Conservation (phyloP, 2,797 vertebrate genomes). For the Molossus molossus region DNA sequence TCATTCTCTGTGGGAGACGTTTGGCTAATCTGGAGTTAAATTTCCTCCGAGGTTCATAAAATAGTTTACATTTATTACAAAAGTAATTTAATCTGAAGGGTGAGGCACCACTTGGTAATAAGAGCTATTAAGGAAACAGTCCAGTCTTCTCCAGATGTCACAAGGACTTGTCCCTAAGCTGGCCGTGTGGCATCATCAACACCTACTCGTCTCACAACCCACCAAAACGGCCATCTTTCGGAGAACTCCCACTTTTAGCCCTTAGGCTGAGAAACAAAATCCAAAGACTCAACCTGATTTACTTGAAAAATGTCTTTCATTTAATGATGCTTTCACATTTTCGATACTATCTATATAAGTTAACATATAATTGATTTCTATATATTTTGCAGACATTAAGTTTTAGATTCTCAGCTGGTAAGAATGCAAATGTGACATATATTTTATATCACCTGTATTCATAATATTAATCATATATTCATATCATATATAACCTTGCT, state of each 20-base stretch:
- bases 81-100: slow-evolving; percentile 50
- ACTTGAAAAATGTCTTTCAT: neutral
- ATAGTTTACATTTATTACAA: slow-evolving; percentile 21
- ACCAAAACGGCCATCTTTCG: neutral
- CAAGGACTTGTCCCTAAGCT: neutral
- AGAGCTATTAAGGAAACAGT: neutral
- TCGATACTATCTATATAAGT: neutral
- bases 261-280: neutral
- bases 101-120: neutral
- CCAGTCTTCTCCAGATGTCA: neutral
- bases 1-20: neutral
- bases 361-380: slow-evolving; percentile 37
- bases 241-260: neutral
- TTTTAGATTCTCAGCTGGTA: slow-evolving; percentile 38
- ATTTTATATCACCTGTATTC: neutral
- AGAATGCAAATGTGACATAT: neutral
- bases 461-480: neutral
- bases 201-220: neutral
- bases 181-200: neutral
- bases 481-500: neutral
- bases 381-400: neutral
- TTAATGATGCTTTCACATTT: neutral
- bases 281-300: neutral
- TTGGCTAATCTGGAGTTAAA: neutral
- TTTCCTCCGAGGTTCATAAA: neutral